Conservation (phyloP, 2,888 invertebrate genomes). For the Mesorhabditis spiculigera region DNA sequence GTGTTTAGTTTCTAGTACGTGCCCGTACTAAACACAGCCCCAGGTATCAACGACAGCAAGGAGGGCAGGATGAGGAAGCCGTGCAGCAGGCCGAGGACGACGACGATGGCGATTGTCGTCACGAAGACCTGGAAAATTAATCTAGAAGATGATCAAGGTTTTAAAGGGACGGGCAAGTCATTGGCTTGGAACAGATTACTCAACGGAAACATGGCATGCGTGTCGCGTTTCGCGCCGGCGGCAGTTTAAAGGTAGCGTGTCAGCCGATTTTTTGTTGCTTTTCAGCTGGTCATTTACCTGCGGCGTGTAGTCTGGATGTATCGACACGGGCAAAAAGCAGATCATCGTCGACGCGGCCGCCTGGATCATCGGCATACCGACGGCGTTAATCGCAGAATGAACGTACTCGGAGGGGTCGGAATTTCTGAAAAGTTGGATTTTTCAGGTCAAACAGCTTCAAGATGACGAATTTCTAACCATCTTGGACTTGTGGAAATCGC, state of each 20-base stretch:
- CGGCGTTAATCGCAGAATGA: conserved; percentile 19
- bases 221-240: not conserved
- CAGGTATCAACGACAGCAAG: conserved; percentile 19
- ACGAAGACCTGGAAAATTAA: conserved; percentile 17
- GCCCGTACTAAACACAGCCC: not conserved
- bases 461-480: not conserved
- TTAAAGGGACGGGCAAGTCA: too few relatives aligned
- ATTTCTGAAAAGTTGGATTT: conserved; percentile 11
- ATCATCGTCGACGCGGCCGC: conserved; percentile 23
- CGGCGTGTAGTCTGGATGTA: conserved; percentile 27
- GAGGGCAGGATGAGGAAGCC: conserved; percentile 24
- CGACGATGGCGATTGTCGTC: conserved; percentile 20
- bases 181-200: not conserved
- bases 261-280: not conserved
- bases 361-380: conserved; percentile 25
- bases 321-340: conserved; percentile 23
- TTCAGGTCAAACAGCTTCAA: not conserved
- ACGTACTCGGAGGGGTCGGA: conserved; percentile 15
- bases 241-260: not conserved
- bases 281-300: not conserved
- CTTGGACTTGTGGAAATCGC: not conserved
- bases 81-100: conserved; percentile 18
- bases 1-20: not conserved
- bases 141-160: too few relatives aligned
- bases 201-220: not conserved